Evolutionary conservation across 2,888 invertebrate genomes (phyloP).

Genomic region (Blastobasis adustella): DNA sequence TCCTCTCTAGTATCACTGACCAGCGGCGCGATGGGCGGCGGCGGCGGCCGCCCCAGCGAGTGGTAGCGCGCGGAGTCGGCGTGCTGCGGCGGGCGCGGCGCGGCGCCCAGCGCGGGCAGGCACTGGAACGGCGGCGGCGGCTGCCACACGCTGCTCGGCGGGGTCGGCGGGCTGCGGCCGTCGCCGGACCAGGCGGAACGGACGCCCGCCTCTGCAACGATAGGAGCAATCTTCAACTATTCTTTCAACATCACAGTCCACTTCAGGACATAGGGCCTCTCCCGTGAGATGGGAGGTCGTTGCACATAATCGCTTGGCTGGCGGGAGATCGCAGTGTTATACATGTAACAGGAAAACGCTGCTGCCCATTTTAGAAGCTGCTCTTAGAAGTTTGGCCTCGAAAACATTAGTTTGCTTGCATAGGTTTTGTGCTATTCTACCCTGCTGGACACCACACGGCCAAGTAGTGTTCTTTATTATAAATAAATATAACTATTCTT

Average conservation of each 20-base stretch:
- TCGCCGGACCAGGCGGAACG: constrained; percentile 36
- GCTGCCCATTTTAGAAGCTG: not conserved
- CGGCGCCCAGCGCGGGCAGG: constrained; percentile 49
- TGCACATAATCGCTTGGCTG: no score
- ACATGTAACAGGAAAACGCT: not conserved
- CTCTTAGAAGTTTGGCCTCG: no score
- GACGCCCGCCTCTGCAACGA: constrained; percentile 36
- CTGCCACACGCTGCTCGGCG: constrained; percentile 60
- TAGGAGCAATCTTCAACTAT: no score
- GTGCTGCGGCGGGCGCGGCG: constrained; percentile 59
- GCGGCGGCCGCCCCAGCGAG: constrained; percentile 51
- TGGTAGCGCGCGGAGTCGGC: constrained; percentile 47
- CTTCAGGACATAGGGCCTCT: no score
- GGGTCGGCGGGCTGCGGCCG: constrained; percentile 48
- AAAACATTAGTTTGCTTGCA: no score
- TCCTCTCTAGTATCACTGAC: constrained; percentile 16
- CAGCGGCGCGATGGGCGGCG: constrained; percentile 27
- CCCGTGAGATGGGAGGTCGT: no score
- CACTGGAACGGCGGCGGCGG: constrained; percentile 66
- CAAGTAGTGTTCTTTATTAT: no score
- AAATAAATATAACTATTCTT: no score
- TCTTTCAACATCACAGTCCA: no score
- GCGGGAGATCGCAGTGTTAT: not conserved
- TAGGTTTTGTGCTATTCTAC: no score
- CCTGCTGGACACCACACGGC: no score